Conservation (phyloP, 2,113 vertebrate genomes). For the Mola mola region DNA sequence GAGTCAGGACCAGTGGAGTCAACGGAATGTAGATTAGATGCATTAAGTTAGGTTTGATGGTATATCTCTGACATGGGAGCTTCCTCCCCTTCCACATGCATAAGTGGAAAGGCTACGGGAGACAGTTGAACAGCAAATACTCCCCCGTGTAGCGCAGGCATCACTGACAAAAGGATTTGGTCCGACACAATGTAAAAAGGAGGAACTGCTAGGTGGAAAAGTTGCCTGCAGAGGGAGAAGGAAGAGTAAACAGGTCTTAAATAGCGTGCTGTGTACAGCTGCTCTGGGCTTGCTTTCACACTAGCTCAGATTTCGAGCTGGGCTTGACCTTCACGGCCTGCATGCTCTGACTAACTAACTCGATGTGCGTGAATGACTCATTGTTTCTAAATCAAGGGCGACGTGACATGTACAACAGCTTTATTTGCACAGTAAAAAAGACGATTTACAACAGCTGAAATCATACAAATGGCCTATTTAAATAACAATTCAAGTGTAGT, state of each 20-base stretch:
- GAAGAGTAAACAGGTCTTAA: no score
- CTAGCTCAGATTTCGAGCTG: no score
- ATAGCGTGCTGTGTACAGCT: no score
- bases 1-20: not conserved
- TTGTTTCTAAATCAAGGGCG: not conserved
- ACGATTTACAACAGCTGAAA: constrained; percentile 62
- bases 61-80: no score
- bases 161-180: not conserved
- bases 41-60: not conserved
- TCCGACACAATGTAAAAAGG: not conserved
- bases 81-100: no score
- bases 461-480: constrained; percentile 74
- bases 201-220: no score
- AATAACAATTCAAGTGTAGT: constrained; percentile 76
- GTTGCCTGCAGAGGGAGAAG: no score
- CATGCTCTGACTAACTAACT: no score
- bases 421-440: constrained; percentile 80
- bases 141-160: not conserved
- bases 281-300: no score
- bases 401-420: constrained; percentile 64
- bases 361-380: no score
- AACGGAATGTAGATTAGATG: not conserved
- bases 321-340: no score
- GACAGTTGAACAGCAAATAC: not conserved
- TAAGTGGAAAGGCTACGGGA: no score